Conservation (phyloP, 2,797 vertebrate genomes). For the Ictinia mississippiensis region DNA sequence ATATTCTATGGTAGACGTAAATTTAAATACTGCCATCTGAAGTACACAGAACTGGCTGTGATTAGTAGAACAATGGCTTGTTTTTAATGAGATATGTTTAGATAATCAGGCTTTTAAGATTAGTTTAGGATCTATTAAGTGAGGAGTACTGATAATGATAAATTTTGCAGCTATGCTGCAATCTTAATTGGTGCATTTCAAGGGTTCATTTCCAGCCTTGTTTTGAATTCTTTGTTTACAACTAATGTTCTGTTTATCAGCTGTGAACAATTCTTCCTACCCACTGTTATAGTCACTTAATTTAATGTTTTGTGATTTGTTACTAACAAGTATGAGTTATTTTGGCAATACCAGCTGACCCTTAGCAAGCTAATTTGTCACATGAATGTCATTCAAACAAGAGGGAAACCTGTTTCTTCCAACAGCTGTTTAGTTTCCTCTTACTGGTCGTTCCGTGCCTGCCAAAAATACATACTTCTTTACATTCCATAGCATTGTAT, state of each 20-base stretch:
- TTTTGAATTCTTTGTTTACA: conserved; percentile 28
- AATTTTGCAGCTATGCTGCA: background rate
- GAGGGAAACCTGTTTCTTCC: conserved; percentile 63
- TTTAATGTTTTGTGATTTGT: conserved; percentile 25
- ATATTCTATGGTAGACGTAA: background rate
- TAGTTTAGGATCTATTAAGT: background rate
- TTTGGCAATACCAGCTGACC: conserved; percentile 49
- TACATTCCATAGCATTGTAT: conserved; percentile 99
- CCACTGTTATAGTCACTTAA: background rate
- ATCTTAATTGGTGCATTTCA: background rate
- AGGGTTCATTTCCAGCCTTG: background rate
- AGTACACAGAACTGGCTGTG: background rate
- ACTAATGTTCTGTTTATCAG: background rate
- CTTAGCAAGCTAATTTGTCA: conserved; percentile 49
- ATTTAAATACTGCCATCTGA: background rate
- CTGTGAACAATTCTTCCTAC: background rate
- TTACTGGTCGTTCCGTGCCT: conserved; percentile 81
- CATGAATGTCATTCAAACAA: conserved; percentile 59
- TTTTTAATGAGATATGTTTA: background rate
- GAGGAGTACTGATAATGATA: background rate
- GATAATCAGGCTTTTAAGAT: background rate
- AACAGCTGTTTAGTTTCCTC: conserved; percentile 66
- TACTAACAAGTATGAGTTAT: conserved; percentile 35
- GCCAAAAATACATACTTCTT: conserved; percentile 99
- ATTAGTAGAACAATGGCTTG: background rate